Conservation (phyloP, 2,888 invertebrate species). For the Lepidocyrtoides sp. region DNA sequence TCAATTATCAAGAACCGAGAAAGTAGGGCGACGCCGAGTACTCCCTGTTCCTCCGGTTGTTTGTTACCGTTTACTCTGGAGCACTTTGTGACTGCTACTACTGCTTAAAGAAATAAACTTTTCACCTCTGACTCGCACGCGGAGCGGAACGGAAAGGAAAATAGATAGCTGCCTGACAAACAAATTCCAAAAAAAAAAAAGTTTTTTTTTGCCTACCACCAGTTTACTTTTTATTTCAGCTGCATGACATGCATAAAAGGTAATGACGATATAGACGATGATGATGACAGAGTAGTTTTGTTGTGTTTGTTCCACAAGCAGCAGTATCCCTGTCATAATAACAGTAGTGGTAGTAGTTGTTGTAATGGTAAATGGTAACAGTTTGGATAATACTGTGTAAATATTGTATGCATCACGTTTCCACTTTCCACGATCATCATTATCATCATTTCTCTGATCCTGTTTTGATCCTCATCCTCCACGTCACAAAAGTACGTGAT, state of each 20-base stretch:
- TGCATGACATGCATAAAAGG: background rate
- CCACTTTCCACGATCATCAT: background rate
- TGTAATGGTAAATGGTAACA: constrained; percentile 7
- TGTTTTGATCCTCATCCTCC: background rate
- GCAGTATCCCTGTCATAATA: background rate
- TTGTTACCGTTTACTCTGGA: no score
- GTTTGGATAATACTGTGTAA: background rate
- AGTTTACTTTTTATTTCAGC: constrained; percentile 29
- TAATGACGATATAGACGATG: background rate
- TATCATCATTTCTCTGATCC: background rate
- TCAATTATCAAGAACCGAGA: constrained; percentile 40
- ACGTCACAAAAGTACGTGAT: background rate
- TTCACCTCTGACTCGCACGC: background rate
- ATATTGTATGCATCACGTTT: constrained; percentile 34
- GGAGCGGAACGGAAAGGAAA: background rate
- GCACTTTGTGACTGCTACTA: background rate
- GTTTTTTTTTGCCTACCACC: background rate
- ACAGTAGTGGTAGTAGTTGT: background rate
- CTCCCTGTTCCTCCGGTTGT: background rate
- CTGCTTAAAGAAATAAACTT: background rate
- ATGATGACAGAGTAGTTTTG: background rate
- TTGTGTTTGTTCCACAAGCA: background rate
- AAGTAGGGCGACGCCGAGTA: background rate
- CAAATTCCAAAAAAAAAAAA: constrained; percentile 6
- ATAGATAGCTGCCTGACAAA: background rate